Conservation (phyloP, 2,797 vertebrate species). For the Muscicapa comitata region DNA sequence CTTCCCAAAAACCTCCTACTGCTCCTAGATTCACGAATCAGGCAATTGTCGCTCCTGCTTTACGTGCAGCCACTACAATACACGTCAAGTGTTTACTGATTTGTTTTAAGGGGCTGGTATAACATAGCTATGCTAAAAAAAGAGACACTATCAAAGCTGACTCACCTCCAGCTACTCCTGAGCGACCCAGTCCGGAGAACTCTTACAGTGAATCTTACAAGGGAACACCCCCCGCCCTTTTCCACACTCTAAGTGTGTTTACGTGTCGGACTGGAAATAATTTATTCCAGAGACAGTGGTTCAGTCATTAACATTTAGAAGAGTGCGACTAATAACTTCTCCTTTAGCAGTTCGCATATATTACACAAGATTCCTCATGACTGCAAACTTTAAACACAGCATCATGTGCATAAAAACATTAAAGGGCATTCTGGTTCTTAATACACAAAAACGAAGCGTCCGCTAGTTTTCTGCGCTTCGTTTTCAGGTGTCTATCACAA, state of each 20-base stretch:
- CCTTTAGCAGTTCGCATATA: neutral
- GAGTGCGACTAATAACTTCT: neutral
- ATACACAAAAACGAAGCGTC: rapidly evolving
- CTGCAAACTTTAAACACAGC: rapidly evolving
- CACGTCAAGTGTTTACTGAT: neutral
- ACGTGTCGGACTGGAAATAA: neutral
- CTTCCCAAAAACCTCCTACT: neutral
- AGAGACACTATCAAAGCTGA: conserved; percentile 11
- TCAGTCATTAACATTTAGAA: neutral
- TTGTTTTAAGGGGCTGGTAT: neutral
- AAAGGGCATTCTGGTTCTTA: neutral
- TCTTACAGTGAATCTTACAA: neutral
- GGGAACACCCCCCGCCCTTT: neutral
- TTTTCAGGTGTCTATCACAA: rapidly evolving
- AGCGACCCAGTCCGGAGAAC: neutral
- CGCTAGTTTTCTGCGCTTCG: rapidly evolving
- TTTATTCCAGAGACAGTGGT: neutral
- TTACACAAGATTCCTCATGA: neutral
- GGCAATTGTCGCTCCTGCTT: neutral
- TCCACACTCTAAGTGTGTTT: neutral
- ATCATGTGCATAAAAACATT: rapidly evolving
- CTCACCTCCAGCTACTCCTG: neutral
- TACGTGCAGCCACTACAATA: neutral
- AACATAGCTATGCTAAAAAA: neutral
- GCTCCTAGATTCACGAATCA: neutral